Evolutionary conservation across 2,113 vertebrate genomes (phyloP).

Genomic region (Bos taurus): DNA sequence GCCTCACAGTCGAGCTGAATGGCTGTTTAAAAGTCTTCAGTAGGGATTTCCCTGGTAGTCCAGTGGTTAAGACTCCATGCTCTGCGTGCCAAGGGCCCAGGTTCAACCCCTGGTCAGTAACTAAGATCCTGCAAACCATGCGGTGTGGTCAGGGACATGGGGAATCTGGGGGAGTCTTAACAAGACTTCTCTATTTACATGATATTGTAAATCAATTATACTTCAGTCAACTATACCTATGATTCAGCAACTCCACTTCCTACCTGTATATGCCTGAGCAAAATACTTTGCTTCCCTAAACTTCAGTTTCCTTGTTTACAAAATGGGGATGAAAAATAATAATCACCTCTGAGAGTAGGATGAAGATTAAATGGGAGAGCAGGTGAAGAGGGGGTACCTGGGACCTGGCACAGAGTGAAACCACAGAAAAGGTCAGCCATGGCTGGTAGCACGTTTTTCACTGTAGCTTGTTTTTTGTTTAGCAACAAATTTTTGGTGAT

Average conservation of each 20-base stretch:
- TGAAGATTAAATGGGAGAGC: neutral
- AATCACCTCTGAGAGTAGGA: rapidly evolving
- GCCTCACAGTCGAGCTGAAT: neutral
- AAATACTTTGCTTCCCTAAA: neutral
- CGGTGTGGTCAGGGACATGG: neutral
- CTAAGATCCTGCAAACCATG: neutral
- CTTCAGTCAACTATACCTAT: neutral
- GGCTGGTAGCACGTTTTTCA: neutral
- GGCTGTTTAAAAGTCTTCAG: neutral
- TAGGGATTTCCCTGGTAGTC: neutral
- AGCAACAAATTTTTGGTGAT: neutral
- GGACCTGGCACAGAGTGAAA: neutral
- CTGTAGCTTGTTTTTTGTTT: neutral
- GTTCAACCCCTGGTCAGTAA: neutral
- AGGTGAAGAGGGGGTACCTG: rapidly evolving
- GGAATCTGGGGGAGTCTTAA: neutral
- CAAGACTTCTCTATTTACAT: neutral
- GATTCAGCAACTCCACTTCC: neutral
- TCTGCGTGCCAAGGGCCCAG: neutral
- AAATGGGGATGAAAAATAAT: neutral
- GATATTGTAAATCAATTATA: neutral
- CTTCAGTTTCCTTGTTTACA: neutral
- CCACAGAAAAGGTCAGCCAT: neutral
- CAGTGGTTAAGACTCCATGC: neutral
- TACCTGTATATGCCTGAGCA: no score